phyloP scores from a whole-genome alignment of 2,797 vertebrate species.

The Poeciliopsis paucimaculata region DNA sequence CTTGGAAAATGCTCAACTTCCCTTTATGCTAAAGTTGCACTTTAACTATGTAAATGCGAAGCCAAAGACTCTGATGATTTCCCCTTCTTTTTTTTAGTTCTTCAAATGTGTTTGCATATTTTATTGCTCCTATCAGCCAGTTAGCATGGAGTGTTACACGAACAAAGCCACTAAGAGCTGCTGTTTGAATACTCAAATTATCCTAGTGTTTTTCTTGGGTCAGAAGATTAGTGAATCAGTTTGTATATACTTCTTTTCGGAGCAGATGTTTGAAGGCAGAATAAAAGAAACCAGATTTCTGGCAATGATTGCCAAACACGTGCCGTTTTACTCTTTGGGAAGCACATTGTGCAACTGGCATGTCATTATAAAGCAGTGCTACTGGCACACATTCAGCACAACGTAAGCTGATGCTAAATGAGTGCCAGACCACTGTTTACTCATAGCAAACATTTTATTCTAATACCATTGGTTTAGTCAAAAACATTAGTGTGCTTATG shows the following conservation, averaged over 20 bases:
- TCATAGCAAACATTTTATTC: constrained; percentile 32
- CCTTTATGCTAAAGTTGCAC: constrained; percentile 29
- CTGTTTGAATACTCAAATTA: constrained; percentile 35
- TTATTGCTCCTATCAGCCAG: constrained; percentile 22
- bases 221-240: constrained; percentile 29
- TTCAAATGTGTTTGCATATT: constrained; percentile 20
- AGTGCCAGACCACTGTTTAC: constrained; percentile 31
- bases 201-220: constrained; percentile 19
- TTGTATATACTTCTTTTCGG: constrained; percentile 29
- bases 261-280: constrained; percentile 28
- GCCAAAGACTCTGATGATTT: constrained; percentile 16
- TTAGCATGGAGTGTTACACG: constrained; percentile 9
- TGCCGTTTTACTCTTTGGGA: constrained; percentile 50
- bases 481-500: constrained; percentile 33
- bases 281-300: constrained; percentile 60
- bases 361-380: constrained; percentile 33
- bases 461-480: constrained; percentile 50
- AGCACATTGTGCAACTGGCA: constrained; percentile 59
- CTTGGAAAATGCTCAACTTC: constrained; percentile 32
- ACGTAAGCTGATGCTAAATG: constrained; percentile 61
- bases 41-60: constrained; percentile 22
- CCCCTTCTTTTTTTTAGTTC: background rate
- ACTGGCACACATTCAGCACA: constrained; percentile 56
- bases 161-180: constrained; percentile 22
- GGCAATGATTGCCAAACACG: constrained; percentile 39